Evolutionary conservation across 92 coral and sea anemone genomes (phyloP).

Genomic region (Chrysogorgia sp.): DNA sequence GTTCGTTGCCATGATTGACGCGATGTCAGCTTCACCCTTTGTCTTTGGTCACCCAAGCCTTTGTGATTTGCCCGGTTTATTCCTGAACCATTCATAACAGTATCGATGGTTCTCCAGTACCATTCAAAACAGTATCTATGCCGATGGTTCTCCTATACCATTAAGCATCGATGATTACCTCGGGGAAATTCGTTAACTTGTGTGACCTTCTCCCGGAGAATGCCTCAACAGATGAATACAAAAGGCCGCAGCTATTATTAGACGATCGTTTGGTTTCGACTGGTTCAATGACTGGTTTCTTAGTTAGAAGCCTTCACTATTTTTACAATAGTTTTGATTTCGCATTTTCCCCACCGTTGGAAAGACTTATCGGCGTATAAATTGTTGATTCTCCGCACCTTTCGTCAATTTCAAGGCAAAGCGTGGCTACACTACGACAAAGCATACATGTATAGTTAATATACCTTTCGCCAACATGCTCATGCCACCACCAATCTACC

Average conservation of each 20-base stretch:
- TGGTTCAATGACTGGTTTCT: background rate
- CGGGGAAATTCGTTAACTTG: no score
- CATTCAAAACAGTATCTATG: no score
- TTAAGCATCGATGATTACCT: no score
- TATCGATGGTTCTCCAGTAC: no score
- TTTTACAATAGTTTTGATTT: conserved; percentile 4
- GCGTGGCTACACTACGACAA: conserved; percentile 55
- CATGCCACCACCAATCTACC: conserved; percentile 14
- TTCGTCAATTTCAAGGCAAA: conserved; percentile 33
- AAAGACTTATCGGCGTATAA: conserved; percentile 35
- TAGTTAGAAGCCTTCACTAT: conserved; percentile 52
- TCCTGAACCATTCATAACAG: background rate
- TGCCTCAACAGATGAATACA: no score
- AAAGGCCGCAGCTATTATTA: no score
- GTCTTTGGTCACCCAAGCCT: background rate
- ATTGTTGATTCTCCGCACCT: conserved; percentile 36
- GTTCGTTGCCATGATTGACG: no score
- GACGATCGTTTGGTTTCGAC: no score
- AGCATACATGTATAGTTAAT: no score
- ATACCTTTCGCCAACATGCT: conserved; percentile 51
- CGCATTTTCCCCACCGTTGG: conserved; percentile 49
- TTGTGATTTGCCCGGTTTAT: background rate
- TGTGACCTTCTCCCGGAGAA: no score
- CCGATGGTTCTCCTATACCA: no score
- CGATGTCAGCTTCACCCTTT: no score